Base-by-base conservation (phyloP, 1,140 invertebrate species). In the Zaprionus inermis region DNA sequence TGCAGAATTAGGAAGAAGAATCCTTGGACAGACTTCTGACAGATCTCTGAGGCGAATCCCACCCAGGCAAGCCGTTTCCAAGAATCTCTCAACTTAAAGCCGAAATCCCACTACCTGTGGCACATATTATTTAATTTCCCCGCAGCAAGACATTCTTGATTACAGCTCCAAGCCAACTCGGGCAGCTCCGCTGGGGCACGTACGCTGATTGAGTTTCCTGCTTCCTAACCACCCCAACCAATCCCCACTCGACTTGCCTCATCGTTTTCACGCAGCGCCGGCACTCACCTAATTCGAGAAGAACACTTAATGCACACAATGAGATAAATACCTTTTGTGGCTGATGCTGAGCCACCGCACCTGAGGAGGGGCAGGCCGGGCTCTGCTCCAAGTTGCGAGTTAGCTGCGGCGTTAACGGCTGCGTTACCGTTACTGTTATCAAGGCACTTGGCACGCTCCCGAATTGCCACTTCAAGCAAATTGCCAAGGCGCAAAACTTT, bases 291-390 rank as follows among this genome's bases (percentile, higher is more conserved):
- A 86, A 86, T 86, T 86, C 79, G 70, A 72, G 63, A 68, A 69
- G 55, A 79, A 55, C 76, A 80, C 81, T 84, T 84, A 84, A 84
- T 84, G 63, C 71, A 52, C 54, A 76, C 83, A 82, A 88, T 82
- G 79, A 75, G 83, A 86, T 86, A 86, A 86, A 86, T 86, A 86
- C 83, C 83, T 86, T 86, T 86, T 85, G 82, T 85, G 75, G 68
- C 41, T 58, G 69, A n/a, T n/a, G n/a, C n/a, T n/a, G n/a, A n/a
- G 32, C 49, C 63, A 66, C 32, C 36, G 51, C 64, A 63, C 38
- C 58, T 63, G 52, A 36, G 2, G 18, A 36, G 34, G 59, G n/a
- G 16, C 18, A 44, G 36, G 22, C 4, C 2, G 22, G 22, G 22
- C 54, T 44, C 44, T 14, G 38, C 65, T 30, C 54, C 10, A 41